A percentile compares a stretch with the other conserved stretches of the same genome.
Evolutionary conservation across 2,113 vertebrate species (phyloP).

Genomic region (Casuarius casuarius): DNA sequence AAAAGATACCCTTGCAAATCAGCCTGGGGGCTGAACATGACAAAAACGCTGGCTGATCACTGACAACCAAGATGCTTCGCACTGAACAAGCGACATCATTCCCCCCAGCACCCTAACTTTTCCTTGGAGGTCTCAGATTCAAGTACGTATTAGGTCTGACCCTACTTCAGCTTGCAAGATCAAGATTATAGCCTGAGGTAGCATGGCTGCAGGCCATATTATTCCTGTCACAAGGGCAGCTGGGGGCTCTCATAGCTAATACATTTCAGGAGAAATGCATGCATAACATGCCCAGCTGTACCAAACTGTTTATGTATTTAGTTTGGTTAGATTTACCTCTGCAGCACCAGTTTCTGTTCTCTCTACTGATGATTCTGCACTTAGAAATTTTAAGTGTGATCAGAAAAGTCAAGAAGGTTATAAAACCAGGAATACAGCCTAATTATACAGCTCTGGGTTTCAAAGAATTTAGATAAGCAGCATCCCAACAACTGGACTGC

Average conservation of each 20-base stretch:
- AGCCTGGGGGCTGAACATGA: not conserved
- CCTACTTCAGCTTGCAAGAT: not conserved
- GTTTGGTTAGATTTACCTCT: rapidly evolving
- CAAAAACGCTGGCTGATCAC: rapidly evolving
- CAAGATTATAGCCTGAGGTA: not conserved
- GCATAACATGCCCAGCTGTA: not conserved
- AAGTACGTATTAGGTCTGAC: not conserved
- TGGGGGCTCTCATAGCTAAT: not conserved
- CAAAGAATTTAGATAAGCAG: not conserved
- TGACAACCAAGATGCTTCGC: not conserved
- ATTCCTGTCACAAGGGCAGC: not conserved
- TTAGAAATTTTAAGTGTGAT: rapidly evolving
- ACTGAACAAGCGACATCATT: not conserved
- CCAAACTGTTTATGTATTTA: rapidly evolving
- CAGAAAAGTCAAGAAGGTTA: not conserved
- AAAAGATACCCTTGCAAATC: too few relatives aligned
- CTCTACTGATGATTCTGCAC: rapidly evolving
- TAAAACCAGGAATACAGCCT: not conserved
- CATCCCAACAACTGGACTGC: not conserved
- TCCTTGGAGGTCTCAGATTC: not conserved
- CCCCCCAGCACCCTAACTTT: not conserved
- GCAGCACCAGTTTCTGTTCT: rapidly evolving
- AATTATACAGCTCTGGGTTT: not conserved
- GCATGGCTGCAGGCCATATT: not conserved
- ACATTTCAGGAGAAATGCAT: not conserved